Evolutionary conservation across 2,888 invertebrate species (phyloP), one percentile per base, ranked within the genome.

Genomic region (Mayetiola destructor): DNA sequence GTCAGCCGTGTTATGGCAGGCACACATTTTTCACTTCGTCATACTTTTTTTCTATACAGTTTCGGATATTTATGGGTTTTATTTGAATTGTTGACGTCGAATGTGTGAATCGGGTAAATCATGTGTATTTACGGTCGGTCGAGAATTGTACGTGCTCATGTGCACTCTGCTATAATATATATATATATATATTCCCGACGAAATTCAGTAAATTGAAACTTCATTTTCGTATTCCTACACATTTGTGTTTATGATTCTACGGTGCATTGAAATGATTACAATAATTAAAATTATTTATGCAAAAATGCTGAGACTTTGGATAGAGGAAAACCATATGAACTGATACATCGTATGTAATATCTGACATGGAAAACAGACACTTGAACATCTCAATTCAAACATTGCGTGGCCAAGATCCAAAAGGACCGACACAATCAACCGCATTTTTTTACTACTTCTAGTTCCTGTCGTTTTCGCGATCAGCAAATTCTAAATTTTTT

Each of bases 41-140:
- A 48, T 48, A 27, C 48, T 27, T 27, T 37, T n/a, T n/a, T n/a
- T n/a, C n/a, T n/a, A n/a, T n/a, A n/a, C n/a, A 12, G 37, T n/a
- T 27, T n/a, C 23, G 48, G 27, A 48, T 48, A 48, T 48, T 48
- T 48, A 48, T 48, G 48, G 48, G 23, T 23, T 23, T 48, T 48
- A 14, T 48, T 42, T 14, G 16, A 48, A 48, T 48, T 27, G 27
- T 27, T 27, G 23, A n/a, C 48, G 48, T 27, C 27, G 48, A 48
- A 48, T 48, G 48, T 27, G 27, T 27, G 48, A 48, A 48, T 27
- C n/a, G 48, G 14, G 16, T 48, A 27, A 48, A 48, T 48, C 14
- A 42, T 14, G n/a, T n/a, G n/a, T n/a, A n/a, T n/a, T n/a, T 23
- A 21, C 39, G 12, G 23, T 48, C 27, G 48, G 23, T 27, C n/a